Evolutionary conservation across 2,888 invertebrate species (phyloP), one percentile per base, ranked within the genome.

Genomic region (Plagodis dolabraria): DNA sequence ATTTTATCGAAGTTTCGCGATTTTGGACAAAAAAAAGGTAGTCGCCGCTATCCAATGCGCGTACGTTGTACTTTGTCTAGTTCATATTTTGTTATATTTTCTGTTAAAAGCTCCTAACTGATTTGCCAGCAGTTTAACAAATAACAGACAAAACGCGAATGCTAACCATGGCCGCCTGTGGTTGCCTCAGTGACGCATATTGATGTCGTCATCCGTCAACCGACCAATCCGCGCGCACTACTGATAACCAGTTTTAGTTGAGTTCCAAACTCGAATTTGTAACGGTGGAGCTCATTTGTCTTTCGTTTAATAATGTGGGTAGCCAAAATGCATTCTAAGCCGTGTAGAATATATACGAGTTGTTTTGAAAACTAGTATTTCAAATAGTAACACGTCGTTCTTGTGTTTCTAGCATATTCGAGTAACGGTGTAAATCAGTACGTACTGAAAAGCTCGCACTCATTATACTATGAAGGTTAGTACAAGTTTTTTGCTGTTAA

Each of bases 181-280:
- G 88, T 87, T 86, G 85, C 83, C 78, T 74, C 79, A 73, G 63
- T 72, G 88, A 87, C 85, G 76, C 70, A 71, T 84, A 90, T 88
- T 85, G 84, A 91, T 90, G 86, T 86, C 85, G 87, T 88, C 89
- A 91, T 90, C 82, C 77, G 78, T 91, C 86, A 87, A 69, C 77
- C 69, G 79, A 79, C 89, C 89, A 90, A 89, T 88, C 86, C 82
- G 79, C 79, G 77, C 63, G 67, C 67, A 73, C 77, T 76, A 87
- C 85, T 81, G 88, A 88, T 89, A 55, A 83, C 83, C 80, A 89
- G 86, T 88, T 89, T 77, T 75, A 83, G 86, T 82, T 82, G 74
- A 86, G 85, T 86, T 87, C 74, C 69, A 75, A 87, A 84, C 86
- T 85, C 83, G 64, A 84, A 86, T 87, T 86, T 84, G 83, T 86